Evolutionary conservation across 2,113 vertebrate genomes (phyloP).

Genomic region (Hippocampus barbouri): DNA sequence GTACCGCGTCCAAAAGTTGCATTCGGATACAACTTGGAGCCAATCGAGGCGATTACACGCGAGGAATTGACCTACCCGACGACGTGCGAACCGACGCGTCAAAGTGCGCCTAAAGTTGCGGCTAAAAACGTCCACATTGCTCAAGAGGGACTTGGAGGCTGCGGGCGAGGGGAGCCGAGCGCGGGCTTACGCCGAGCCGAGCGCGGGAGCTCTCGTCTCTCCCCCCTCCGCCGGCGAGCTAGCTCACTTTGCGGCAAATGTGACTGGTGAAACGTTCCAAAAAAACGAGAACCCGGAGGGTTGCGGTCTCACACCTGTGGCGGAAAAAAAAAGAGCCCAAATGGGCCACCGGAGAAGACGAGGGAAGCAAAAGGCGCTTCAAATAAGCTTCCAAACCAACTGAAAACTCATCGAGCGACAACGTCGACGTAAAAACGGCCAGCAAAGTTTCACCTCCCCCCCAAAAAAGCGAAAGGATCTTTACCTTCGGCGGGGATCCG

Average conservation of each 20-base stretch:
- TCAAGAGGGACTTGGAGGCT: slow-evolving; percentile 27
- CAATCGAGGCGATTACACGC: fast-evolving
- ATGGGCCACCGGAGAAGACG: background rate
- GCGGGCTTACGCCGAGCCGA: slow-evolving; percentile 26
- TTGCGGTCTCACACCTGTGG: background rate
- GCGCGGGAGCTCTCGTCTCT: background rate
- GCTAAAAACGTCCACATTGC: slow-evolving; percentile 12
- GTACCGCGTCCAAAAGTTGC: slow-evolving; percentile 40
- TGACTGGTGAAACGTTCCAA: background rate
- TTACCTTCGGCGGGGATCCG: slow-evolving; percentile 12
- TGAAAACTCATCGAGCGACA: background rate
- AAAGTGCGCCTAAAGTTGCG: background rate
- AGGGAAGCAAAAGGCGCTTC: background rate
- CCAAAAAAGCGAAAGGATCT: background rate
- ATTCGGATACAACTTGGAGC: background rate
- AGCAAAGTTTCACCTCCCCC: background rate
- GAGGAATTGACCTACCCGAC: fast-evolving
- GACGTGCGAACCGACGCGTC: background rate
- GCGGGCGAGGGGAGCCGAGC: slow-evolving; percentile 15
- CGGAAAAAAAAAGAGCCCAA: background rate
- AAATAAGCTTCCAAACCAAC: slow-evolving; percentile 18
- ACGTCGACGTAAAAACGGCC: background rate
- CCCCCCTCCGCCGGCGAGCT: background rate
- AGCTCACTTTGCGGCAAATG: background rate
- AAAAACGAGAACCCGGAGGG: background rate